phyloP scores from a whole-genome alignment of 2,113 vertebrate species.

The Rhea pennata region DNA sequence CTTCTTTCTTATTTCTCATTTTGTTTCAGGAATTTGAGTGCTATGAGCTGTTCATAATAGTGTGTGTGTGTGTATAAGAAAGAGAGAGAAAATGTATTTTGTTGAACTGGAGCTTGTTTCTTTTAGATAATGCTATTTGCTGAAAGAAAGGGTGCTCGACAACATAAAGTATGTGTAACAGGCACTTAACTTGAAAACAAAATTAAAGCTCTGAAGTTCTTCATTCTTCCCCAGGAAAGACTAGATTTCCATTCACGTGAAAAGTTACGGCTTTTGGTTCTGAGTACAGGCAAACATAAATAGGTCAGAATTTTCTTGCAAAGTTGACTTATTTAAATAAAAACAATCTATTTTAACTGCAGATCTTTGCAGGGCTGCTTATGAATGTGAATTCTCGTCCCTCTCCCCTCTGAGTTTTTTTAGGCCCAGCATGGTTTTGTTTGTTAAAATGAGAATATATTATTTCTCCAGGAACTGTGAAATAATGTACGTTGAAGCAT shows the following conservation, averaged over 20 bases:
- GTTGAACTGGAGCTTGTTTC: not conserved
- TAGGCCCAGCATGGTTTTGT: not conserved
- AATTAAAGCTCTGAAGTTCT: not conserved
- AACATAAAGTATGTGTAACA: not conserved
- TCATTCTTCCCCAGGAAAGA: not conserved
- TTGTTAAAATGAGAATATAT: not conserved
- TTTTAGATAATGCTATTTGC: not conserved
- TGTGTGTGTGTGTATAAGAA: not conserved
- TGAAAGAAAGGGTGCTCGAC: not conserved
- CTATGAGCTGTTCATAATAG: not conserved
- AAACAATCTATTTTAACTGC: not conserved
- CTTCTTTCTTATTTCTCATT: not conserved
- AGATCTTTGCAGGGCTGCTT: not conserved
- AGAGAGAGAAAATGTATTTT: not conserved
- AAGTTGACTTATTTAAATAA: not conserved
- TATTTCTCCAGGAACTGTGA: not conserved
- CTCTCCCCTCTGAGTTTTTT: not conserved
- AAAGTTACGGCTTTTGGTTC: not conserved
- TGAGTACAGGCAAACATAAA: not conserved
- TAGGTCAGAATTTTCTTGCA: not conserved
- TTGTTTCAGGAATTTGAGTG: not conserved
- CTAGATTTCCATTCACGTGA: not conserved
- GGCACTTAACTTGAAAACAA: not conserved
- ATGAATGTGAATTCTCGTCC: not conserved
- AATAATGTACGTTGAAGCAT: not conserved